Base-by-base conservation (phyloP, 1,140 invertebrate species). In the Melipona quadrifasciata region DNA sequence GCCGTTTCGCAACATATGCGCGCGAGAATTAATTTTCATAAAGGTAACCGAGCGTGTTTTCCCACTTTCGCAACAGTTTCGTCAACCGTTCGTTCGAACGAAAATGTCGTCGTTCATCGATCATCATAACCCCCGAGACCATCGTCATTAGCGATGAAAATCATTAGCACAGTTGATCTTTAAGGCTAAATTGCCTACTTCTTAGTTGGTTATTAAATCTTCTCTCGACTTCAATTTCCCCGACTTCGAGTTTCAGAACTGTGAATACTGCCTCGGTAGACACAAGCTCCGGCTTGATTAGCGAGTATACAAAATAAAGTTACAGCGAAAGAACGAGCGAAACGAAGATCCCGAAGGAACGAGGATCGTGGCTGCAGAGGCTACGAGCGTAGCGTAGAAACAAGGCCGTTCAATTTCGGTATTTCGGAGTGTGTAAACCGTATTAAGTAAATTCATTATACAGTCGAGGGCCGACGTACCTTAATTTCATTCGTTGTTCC, bases 371-470 rank as follows among this genome's bases (percentile, higher is more conserved):
- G 34, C 24, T 19, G 65, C 5, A 34, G 34, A 71, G 39, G 8
- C 39, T 39, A 80, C 39, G 55, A 31, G 71, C n/a, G 24, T 61
- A 53, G n/a, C n/a, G 47, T 11, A 16, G 64, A 31, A 68, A 77
- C 64, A 67, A 24, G 64, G 53, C 64, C n/a, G 74, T 83, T 83
- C 81, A 83, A 78, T 83, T 83, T 78, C 64, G 55, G 64, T 68
- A 68, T 83, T 53, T 58, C 74, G 31, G 3, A 57, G 74, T 83
- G 53, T 83, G 74, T 83, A 83, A 83, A 83, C 81, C 75, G 74
- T 83, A 83, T 83, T 78, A 78, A 83, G 74, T 67, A 51, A 83
- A 83, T 78, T 83, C 81, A 78, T 83, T 83, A 83, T 83, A 83
- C 75, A 78, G 75, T 83, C 74, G 64, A 67, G 74, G 74, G 24